These are phyloP conservation scores for Heloderma charlesbogerti DNA, from an alignment of 2,113 vertebrate species.

Conservation along the genomic window DNA sequence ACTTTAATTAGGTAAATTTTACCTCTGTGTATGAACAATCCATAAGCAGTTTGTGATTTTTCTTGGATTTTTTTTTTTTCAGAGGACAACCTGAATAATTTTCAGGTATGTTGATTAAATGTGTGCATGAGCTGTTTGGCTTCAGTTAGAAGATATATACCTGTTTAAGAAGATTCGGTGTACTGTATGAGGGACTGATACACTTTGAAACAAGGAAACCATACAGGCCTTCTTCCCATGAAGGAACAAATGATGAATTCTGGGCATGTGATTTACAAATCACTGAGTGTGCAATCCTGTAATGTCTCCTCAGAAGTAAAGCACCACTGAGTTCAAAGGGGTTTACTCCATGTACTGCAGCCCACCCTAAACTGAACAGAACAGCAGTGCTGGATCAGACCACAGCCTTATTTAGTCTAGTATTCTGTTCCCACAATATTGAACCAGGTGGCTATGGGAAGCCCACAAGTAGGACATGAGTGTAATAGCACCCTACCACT, in stretches of 20 bases:
- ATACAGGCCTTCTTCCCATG: neutral
- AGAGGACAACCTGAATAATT: neutral
- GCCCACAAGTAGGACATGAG: too few species aligned
- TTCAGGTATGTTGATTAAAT: conserved; percentile 13
- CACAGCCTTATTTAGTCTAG: too few species aligned
- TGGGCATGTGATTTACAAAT: neutral
- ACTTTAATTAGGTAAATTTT: conserved; percentile 26
- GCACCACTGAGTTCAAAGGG: too few species aligned
- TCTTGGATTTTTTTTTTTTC: neutral
- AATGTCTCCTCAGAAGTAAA: neutral
- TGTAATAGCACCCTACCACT: too few species aligned
- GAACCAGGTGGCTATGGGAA: too few species aligned
- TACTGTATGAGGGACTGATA: neutral
- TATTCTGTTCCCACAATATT: too few species aligned
- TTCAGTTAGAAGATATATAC: neutral
- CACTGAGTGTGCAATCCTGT: neutral
- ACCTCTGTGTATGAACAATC: conserved; percentile 4
- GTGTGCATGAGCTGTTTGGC: neutral
- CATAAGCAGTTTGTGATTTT: neutral
- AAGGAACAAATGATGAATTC: neutral
- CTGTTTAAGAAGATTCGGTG: neutral
- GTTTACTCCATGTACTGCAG: too few species aligned
- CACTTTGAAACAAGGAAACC: neutral
- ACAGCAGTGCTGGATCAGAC: too few species aligned
- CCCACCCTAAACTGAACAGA: too few species aligned